phyloP scores from a whole-genome alignment of 1,140 invertebrate species.

The Scaptomyza montana region DNA sequence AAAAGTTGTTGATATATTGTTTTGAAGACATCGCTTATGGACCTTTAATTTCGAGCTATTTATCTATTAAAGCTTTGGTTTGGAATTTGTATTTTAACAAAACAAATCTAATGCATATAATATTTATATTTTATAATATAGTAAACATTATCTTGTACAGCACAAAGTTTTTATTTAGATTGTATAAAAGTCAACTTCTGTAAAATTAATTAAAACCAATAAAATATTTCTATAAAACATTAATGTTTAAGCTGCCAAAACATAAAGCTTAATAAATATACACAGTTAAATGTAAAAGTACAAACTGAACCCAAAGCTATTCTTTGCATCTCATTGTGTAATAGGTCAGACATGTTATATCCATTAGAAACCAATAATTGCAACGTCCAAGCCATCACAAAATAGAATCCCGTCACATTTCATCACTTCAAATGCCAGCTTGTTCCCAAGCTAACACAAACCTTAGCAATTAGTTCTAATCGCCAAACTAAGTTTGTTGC shows the following conservation, averaged over 20 bases:
- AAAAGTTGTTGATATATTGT: constrained; percentile 4
- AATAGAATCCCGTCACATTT: constrained; percentile 36
- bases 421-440: constrained; percentile 24
- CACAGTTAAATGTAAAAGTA: too few relatives aligned
- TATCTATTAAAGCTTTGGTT: not conserved
- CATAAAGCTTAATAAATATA: too few relatives aligned
- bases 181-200: too few relatives aligned
- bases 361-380: not conserved
- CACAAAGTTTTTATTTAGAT: too few relatives aligned
- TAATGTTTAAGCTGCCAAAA: too few relatives aligned
- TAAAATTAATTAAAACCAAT: too few relatives aligned
- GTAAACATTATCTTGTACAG: not conserved
- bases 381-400: too few relatives aligned
- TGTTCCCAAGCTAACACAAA: constrained; percentile 24
- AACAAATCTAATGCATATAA: not conserved
- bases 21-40: too few relatives aligned
- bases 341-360: not conserved
- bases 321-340: not conserved
- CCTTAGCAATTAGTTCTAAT: constrained; percentile 47
- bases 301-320: not conserved
- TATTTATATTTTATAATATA: not conserved
- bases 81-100: not conserved
- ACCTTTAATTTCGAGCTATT: not conserved
- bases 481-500: constrained; percentile 61
- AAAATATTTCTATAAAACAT: too few relatives aligned